Conservation (phyloP, 2,797 vertebrate genomes). For the Pangasius mekongensis region DNA sequence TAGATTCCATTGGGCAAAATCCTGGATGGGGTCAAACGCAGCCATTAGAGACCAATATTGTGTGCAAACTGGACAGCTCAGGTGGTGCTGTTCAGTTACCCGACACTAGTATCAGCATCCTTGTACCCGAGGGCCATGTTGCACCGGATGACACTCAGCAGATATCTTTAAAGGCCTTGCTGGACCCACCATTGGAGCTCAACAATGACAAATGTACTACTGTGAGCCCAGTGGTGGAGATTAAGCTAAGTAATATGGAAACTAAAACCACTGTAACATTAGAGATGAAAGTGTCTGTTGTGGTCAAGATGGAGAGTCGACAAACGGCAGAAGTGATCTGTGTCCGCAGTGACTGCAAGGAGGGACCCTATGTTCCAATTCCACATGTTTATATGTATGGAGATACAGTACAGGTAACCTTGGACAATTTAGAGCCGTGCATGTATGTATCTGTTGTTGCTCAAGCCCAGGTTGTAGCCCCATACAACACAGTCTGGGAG, state of each 20-base stretch:
- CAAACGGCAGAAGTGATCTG: slow-evolving; percentile 83
- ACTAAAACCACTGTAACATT: slow-evolving; percentile 83
- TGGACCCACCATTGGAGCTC: slow-evolving; percentile 91
- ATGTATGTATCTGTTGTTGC: slow-evolving; percentile 90
- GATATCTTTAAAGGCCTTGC: slow-evolving; percentile 90
- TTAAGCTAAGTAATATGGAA: slow-evolving; percentile 94
- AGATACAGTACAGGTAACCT: slow-evolving; percentile 87
- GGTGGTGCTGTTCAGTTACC: slow-evolving; percentile 94
- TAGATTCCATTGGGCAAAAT: slow-evolving; percentile 90
- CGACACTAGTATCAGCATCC: slow-evolving; percentile 89
- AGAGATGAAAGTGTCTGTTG: slow-evolving; percentile 91
- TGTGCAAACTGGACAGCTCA: slow-evolving; percentile 88
- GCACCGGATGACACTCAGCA: slow-evolving; percentile 86
- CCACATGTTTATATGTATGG: slow-evolving; percentile 81
- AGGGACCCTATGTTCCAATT: slow-evolving; percentile 86
- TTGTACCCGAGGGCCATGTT: slow-evolving; percentile 88
- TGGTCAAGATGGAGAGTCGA: slow-evolving; percentile 85
- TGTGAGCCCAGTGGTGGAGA: slow-evolving; percentile 90
- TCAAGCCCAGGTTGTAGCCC: slow-evolving; percentile 79
- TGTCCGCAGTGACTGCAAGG: slow-evolving; percentile 87
- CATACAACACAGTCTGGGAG: slow-evolving; percentile 90
- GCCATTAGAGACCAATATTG: slow-evolving; percentile 90
- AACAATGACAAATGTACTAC: slow-evolving; percentile 91
- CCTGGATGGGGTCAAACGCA: slow-evolving; percentile 98
- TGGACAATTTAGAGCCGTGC: slow-evolving; percentile 92